These are phyloP conservation scores for Enteromius radiatus DNA, from an alignment of 2,797 vertebrate genomes.

Conservation along the genomic window DNA sequence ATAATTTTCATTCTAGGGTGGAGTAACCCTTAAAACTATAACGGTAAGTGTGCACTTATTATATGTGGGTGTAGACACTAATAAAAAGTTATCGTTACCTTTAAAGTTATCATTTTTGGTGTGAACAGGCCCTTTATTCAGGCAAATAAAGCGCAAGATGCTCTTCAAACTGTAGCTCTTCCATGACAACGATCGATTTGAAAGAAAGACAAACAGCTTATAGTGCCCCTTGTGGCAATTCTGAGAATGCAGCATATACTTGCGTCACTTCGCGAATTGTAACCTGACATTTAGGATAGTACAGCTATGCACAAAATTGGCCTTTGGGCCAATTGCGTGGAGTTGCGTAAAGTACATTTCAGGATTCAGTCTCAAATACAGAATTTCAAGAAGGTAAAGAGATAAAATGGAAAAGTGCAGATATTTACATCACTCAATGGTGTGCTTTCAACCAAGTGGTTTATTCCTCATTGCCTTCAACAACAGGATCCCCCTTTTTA, in stretches of 20 bases:
- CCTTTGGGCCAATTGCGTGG: background rate
- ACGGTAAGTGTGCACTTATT: background rate
- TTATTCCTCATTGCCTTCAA: background rate
- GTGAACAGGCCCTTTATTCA: background rate
- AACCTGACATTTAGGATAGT: background rate
- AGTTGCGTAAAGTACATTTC: background rate
- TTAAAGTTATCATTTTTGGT: background rate
- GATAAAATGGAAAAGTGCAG: background rate
- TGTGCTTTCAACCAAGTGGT: background rate
- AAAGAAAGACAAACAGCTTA: background rate
- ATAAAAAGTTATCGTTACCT: background rate
- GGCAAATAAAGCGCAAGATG: background rate
- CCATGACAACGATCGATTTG: background rate
- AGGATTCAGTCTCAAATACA: background rate
- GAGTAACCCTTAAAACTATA: no score
- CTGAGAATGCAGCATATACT: background rate
- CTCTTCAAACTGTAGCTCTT: background rate
- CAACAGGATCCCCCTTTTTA: slow-evolving; percentile 41
- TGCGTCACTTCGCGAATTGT: background rate
- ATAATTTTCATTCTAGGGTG: no score
- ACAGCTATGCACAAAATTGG: background rate
- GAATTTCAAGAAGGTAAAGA: background rate
- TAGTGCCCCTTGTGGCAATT: background rate
- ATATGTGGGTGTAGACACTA: background rate
- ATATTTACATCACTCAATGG: background rate